These are phyloP conservation scores for Pyrgus malvae DNA, from an alignment of 2,888 invertebrate species.

Conservation along the genomic window DNA sequence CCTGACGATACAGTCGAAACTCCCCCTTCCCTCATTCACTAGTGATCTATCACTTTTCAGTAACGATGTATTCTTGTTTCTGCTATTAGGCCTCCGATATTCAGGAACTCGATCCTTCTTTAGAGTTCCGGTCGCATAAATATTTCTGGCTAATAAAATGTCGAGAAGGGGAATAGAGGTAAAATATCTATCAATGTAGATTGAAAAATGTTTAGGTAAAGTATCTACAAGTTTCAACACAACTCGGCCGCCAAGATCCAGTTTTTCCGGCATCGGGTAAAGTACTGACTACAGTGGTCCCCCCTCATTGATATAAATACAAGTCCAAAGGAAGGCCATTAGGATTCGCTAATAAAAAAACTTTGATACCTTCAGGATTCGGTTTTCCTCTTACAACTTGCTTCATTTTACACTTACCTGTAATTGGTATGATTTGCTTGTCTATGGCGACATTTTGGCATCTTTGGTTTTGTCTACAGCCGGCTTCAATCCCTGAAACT, in stretches of 20 bases:
- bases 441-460: constrained; percentile 33
- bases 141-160: too few relatives aligned
- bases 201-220: too few relatives aligned
- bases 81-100: too few relatives aligned
- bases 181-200: too few relatives aligned
- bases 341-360: constrained; percentile 37
- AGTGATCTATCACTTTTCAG: too few relatives aligned
- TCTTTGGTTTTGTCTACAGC: constrained; percentile 31
- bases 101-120: too few relatives aligned
- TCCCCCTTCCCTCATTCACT: too few relatives aligned
- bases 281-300: constrained; percentile 29
- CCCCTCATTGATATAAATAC: constrained; percentile 36
- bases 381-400: constrained; percentile 38
- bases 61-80: too few relatives aligned
- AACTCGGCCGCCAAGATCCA: constrained; percentile 33
- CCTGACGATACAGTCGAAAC: too few relatives aligned
- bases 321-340: constrained; percentile 38
- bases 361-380: too few relatives aligned
- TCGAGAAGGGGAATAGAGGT: too few relatives aligned
- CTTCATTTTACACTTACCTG: constrained; percentile 32
- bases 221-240: constrained; percentile 7
- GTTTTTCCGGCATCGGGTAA: constrained; percentile 30
- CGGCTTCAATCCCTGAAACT: constrained; percentile 28
- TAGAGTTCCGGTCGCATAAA: too few relatives aligned
- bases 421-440: constrained; percentile 41